phyloP scores from a whole-genome alignment of 2,888 invertebrate genomes.

The Neoascia interrupta region DNA sequence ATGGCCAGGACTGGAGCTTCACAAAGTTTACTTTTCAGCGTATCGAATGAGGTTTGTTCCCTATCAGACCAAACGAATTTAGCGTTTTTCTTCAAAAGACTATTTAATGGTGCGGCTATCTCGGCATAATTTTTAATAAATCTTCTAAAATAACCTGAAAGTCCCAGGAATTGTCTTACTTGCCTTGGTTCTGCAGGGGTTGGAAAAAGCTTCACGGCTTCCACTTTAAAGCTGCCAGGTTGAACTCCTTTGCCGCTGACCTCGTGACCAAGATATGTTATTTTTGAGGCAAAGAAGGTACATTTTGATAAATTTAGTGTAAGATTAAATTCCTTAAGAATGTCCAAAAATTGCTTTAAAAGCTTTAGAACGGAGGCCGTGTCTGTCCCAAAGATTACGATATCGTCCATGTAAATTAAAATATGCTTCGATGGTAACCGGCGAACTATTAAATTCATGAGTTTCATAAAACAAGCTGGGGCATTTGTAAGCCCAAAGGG shows the following conservation, averaged over 20 bases:
- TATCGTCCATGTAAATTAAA: conserved; percentile 45
- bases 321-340: background rate
- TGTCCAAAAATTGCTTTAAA: background rate
- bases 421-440: too few relatives aligned
- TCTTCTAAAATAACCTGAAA: conserved; percentile 73
- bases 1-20: background rate
- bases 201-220: background rate
- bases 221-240: conserved; percentile 67
- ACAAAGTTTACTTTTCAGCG: background rate
- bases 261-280: conserved; percentile 72
- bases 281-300: conserved; percentile 62
- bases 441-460: too few relatives aligned
- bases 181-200: conserved; percentile 66
- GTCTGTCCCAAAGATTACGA: conserved; percentile 50
- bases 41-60: background rate
- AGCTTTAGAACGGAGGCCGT: background rate
- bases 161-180: conserved; percentile 73
- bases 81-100: conserved; percentile 40
- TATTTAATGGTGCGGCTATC: conserved; percentile 70
- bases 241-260: conserved; percentile 70
- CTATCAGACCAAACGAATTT: background rate
- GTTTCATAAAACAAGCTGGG: conserved; percentile 75
- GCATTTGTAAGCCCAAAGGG: conserved; percentile 77
- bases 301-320: conserved; percentile 65
- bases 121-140: conserved; percentile 71